Conservation (phyloP, 35 echinoderm and acorn worm species). For the Chiridota heheva region DNA sequence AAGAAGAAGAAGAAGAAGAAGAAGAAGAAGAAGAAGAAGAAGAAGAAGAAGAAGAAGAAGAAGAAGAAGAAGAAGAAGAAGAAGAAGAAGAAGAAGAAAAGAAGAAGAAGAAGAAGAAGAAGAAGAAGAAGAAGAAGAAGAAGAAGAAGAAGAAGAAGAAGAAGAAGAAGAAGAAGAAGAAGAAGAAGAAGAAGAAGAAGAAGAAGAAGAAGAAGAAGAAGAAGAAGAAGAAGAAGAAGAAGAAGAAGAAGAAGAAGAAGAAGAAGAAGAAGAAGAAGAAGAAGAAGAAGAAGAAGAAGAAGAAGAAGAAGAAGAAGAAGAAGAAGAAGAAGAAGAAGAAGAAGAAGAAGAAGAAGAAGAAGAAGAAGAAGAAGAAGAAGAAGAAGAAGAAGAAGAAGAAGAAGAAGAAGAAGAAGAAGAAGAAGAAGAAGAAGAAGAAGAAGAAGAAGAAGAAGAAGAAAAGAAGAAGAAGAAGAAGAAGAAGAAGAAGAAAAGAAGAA, state of each 20-base stretch:
- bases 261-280: slow-evolving; percentile 9
- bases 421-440: slow-evolving; percentile 8
- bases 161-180: slow-evolving; percentile 8
- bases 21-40: not conserved
- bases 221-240: slow-evolving; percentile 8
- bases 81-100: not conserved
- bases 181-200: slow-evolving; percentile 8
- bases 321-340: slow-evolving; percentile 9
- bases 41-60: not conserved
- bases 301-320: slow-evolving; percentile 8
- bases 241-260: slow-evolving; percentile 8
- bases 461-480: not conserved
- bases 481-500: not conserved
- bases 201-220: slow-evolving; percentile 9
- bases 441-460: not conserved
- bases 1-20: not conserved
- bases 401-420: slow-evolving; percentile 8
- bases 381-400: slow-evolving; percentile 9
- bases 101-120: slow-evolving; percentile 8
- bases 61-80: not conserved
- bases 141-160: not conserved
- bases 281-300: slow-evolving; percentile 8
- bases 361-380: slow-evolving; percentile 8
- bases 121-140: slow-evolving; percentile 8
- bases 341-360: slow-evolving; percentile 8